phyloP scores from a whole-genome alignment of 2,797 vertebrate genomes.

The Capromys pilorides region DNA sequence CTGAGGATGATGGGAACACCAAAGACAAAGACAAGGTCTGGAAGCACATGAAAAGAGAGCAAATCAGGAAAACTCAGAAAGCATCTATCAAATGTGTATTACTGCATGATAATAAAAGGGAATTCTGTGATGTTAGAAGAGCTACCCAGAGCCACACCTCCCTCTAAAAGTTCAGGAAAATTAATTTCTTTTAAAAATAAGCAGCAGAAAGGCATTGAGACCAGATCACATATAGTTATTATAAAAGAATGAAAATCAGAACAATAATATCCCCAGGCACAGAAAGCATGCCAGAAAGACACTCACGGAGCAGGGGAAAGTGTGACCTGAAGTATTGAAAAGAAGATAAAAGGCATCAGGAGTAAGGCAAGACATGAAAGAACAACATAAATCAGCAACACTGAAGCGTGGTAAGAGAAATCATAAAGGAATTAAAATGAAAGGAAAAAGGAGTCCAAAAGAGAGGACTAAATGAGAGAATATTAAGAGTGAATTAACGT shows the following conservation, averaged over 20 bases:
- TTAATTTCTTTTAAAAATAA: slow-evolving; percentile 54
- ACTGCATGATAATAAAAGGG: neutral
- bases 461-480: slow-evolving; percentile 19
- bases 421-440: slow-evolving; percentile 43
- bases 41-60: neutral
- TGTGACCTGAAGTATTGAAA: neutral
- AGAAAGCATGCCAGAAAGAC: neutral
- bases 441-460: slow-evolving; percentile 43
- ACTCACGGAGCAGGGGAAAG: neutral
- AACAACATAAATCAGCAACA: slow-evolving; percentile 29
- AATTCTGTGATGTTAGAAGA: neutral
- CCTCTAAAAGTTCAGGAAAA: slow-evolving; percentile 20
- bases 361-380: slow-evolving; percentile 52
- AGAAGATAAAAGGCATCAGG: slow-evolving; percentile 36
- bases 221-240: slow-evolving; percentile 25
- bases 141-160: neutral
- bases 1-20: neutral
- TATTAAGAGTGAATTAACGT: neutral
- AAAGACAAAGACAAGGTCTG: neutral
- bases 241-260: slow-evolving; percentile 7
- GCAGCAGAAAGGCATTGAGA: slow-evolving; percentile 27
- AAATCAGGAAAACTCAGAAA: neutral
- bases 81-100: neutral
- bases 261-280: neutral
- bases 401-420: neutral